These are phyloP conservation scores for Microdon myrmicae DNA, from an alignment of 2,888 invertebrate genomes.

Conservation along the genomic window DNA sequence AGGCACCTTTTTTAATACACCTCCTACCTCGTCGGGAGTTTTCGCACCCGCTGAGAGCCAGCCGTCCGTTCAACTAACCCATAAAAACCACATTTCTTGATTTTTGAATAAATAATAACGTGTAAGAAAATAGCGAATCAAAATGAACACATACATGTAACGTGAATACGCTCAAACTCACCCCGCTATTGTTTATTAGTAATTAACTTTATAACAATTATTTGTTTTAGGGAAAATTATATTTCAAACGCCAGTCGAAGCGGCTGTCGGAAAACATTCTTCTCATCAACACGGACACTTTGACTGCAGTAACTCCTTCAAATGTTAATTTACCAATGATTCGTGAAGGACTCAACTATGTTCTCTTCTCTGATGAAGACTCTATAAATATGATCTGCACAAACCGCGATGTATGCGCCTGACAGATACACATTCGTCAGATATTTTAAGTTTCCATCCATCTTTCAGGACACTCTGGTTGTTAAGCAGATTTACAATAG, in stretches of 20 bases:
- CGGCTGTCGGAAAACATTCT: conserved; percentile 67
- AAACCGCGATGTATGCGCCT: conserved; percentile 76
- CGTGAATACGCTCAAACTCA: too few species aligned
- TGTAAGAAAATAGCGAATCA: too few species aligned
- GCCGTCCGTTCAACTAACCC: too few species aligned
- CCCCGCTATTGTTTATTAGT: conserved; percentile 1
- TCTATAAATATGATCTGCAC: conserved; percentile 82
- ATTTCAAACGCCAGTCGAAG: conserved; percentile 75
- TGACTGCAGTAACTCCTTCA: conserved; percentile 67
- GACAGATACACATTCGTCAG: background rate
- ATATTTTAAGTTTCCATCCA: conserved; percentile 20
- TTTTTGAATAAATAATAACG: too few species aligned
- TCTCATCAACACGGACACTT: conserved; percentile 67
- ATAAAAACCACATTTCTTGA: too few species aligned
- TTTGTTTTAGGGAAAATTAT: conserved; percentile 78
- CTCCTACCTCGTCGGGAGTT: too few species aligned
- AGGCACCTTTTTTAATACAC: too few species aligned
- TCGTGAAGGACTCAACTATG: conserved; percentile 64
- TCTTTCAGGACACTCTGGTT: conserved; percentile 78
- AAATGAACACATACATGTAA: too few species aligned
- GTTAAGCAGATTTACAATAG: conserved; percentile 75
- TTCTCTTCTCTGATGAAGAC: conserved; percentile 80
- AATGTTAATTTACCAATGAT: conserved; percentile 62
- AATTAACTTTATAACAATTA: conserved; percentile 14
- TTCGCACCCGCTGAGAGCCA: too few species aligned